These are phyloP conservation scores for Gila orcuttii DNA, from an alignment of 2,113 vertebrate species.

Conservation along the genomic window DNA sequence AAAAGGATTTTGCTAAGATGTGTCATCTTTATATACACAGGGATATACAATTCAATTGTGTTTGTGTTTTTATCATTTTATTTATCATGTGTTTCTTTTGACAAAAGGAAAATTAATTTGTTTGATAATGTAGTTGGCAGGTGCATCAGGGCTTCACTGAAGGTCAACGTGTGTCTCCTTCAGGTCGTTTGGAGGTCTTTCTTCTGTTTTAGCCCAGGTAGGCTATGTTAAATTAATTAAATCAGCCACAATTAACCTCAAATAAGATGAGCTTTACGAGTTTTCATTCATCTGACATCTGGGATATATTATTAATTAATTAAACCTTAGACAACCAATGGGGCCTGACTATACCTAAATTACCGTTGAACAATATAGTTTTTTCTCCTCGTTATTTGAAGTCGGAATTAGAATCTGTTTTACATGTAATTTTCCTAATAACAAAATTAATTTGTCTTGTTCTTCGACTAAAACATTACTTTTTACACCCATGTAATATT, in stretches of 20 bases:
- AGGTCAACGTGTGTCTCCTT: conserved; percentile 1
- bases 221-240: neutral
- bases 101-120: neutral
- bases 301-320: neutral
- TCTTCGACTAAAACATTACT: neutral
- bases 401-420: neutral
- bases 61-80: neutral
- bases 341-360: neutral
- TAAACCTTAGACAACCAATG: neutral
- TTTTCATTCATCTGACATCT: neutral
- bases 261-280: neutral
- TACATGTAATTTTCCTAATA: neutral
- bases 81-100: neutral
- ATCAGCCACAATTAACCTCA: neutral
- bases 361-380: too few relatives aligned
- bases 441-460: neutral
- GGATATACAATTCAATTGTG: neutral
- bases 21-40: neutral
- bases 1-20: neutral
- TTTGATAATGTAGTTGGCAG: neutral
- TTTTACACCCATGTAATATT: neutral
- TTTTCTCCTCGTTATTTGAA: neutral
- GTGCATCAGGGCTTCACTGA: neutral
- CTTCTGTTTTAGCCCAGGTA: conserved; percentile 14
- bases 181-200: conserved; percentile 6